Evolutionary conservation across 2,888 invertebrate genomes (phyloP).

Genomic region (Sipha maydis): DNA sequence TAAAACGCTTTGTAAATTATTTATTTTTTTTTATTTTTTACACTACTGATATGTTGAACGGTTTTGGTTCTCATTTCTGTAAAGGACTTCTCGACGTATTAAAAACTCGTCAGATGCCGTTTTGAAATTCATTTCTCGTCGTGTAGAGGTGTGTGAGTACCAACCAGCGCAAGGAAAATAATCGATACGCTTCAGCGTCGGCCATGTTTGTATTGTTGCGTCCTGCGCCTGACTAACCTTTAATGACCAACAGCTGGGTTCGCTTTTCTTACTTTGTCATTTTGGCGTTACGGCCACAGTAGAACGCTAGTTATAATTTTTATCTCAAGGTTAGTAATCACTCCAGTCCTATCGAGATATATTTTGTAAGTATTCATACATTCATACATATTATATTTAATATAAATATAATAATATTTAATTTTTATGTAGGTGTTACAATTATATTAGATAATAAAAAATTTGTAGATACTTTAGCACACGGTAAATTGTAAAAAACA

Average conservation of each 20-base stretch:
- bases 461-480: not conserved
- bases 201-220: constrained; percentile 61
- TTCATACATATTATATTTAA: not conserved
- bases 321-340: constrained; percentile 25
- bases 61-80: too few relatives aligned
- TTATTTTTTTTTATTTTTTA: too few relatives aligned
- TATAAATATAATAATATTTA: not conserved
- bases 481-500: not conserved
- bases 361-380: constrained; percentile 14
- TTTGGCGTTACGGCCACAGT: constrained; percentile 29
- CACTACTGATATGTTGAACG: too few relatives aligned
- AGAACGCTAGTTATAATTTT: constrained; percentile 17
- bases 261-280: constrained; percentile 26
- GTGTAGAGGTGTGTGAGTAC: not conserved
- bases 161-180: constrained; percentile 28
- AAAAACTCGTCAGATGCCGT: not conserved
- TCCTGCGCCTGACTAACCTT: constrained; percentile 60
- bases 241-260: constrained; percentile 56
- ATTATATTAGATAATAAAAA: not conserved
- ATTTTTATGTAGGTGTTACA: not conserved
- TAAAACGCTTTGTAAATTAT: too few relatives aligned
- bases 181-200: constrained; percentile 55
- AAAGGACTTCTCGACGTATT: not conserved
- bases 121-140: constrained; percentile 21
- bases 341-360: not conserved